Percentiles rank a stretch among this genome's conserved stretches.
Conservation (phyloP, 2,888 invertebrate species). For the Oscheius sp. region DNA sequence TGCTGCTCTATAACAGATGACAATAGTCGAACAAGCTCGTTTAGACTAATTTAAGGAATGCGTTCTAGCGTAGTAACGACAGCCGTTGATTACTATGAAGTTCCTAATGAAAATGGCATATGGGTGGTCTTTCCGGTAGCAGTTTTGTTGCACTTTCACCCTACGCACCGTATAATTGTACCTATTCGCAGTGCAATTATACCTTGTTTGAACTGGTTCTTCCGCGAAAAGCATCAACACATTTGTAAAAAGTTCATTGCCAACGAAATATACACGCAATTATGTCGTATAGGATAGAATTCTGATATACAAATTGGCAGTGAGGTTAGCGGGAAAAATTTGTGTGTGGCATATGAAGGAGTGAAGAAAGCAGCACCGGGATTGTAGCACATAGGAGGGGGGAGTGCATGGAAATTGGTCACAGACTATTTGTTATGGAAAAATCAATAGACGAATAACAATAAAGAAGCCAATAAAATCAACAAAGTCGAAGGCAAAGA, state of each 20-base stretch:
- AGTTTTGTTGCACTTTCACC: background rate
- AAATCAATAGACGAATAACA: conserved; percentile 6
- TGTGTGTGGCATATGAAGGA: background rate
- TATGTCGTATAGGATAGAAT: conserved; percentile 22
- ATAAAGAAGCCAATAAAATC: conserved; percentile 11
- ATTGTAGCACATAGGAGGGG: background rate
- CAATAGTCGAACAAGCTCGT: conserved; percentile 16
- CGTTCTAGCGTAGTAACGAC: conserved; percentile 20
- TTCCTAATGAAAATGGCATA: background rate
- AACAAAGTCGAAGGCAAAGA: conserved; percentile 8
- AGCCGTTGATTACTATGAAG: conserved; percentile 15
- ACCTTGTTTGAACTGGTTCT: conserved; percentile 21
- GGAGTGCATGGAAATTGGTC: conserved; percentile 30
- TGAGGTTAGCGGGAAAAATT: conserved; percentile 5
- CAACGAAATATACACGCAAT: conserved; percentile 25
- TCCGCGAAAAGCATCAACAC: background rate
- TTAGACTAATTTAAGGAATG: conserved; percentile 21
- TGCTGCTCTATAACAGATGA: conserved; percentile 7
- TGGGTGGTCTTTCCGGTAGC: background rate
- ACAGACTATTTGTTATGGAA: conserved; percentile 24
- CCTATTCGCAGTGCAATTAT: conserved; percentile 12
- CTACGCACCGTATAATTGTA: conserved; percentile 22
- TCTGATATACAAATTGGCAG: conserved; percentile 27
- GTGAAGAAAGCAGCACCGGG: conserved; percentile 23
- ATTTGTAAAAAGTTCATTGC: conserved; percentile 23